Conservation (phyloP, 2,113 vertebrate species). For the Ceyx melanurus region DNA sequence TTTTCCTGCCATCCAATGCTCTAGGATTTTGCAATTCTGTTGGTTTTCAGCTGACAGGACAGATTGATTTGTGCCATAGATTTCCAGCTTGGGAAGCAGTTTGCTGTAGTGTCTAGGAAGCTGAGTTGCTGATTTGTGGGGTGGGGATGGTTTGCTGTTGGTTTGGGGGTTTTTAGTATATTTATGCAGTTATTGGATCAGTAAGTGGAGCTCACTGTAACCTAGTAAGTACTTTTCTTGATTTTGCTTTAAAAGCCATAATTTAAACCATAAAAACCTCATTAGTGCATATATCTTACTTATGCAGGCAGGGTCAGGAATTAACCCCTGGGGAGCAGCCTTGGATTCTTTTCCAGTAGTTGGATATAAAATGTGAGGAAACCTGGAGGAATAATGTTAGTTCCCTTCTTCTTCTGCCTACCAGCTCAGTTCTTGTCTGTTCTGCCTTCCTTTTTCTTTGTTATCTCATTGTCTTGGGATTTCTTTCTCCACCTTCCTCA, state of each 20-base stretch:
- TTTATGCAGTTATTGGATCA: constrained; percentile 2
- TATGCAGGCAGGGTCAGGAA: not conserved
- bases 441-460: not conserved
- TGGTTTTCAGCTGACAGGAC: not conserved
- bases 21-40: not conserved
- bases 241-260: constrained; percentile 2
- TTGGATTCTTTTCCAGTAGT: not conserved
- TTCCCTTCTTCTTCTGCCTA: not conserved
- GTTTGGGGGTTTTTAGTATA: not conserved
- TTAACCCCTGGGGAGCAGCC: not conserved
- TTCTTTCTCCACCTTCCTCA: not conserved
- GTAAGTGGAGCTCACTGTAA: not conserved
- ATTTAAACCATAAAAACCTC: not conserved
- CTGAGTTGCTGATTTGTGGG: not conserved
- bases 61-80: not conserved
- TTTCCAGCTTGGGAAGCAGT: not conserved
- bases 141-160: no score
- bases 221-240: not conserved
- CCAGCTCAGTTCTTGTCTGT: not conserved
- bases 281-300: not conserved
- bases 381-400: not conserved
- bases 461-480: not conserved
- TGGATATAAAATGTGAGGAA: not conserved
- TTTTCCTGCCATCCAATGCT: not conserved
- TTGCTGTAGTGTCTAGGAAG: not conserved